Base-by-base conservation (phyloP, 92 coral and sea anemone species). In the Epizoanthus scotinus region DNA sequence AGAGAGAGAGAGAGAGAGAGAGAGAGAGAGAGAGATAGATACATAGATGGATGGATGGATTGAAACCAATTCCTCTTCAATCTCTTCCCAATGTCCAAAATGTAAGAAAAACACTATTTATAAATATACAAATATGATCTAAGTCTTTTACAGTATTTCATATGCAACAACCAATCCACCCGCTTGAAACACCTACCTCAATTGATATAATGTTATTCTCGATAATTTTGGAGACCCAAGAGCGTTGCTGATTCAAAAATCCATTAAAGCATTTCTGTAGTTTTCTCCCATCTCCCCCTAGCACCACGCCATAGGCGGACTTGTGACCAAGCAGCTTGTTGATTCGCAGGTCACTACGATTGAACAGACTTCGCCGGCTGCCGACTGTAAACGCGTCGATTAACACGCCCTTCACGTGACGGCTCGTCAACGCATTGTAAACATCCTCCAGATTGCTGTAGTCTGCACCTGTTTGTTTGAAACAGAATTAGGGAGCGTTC, bases 251-350 rank as follows among this genome's bases (percentile, higher is more conserved):
- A 42, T 85, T 87, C n/a, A 91, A 70, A 69, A 87, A 91, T 40
- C 78, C 78, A 52, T 91, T 86, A 64, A 95, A 91, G 68, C 99
- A 95, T 26, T 88, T 87, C 53, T 95, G 98, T 8, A 95, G 92
- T 82, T 95, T 95, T 82, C 83, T 93, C 24, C 86, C 97, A 47
- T 95, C 99, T 1, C 99, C 99, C 44, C 92, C 98, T 78, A 95
- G 73, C 25, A 91, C 99, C 1, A 89, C 94, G 5, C 99, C 99
- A 62, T 93, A 95, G 8, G 99, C 98, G 0, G 99, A 86, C 56
- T 91, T 86, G 72, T 93, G 90, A 65, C 90, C 99, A 34, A 87
- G 82, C 20, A 95, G 85, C 61, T 95, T 89, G 73, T 84, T 89
- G 82, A 95, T 93, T 49, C 98, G 67, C 7, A 95, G 82, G 15